These are phyloP conservation scores for Phengaris alcon DNA, from an alignment of 2,888 invertebrate species.

Conservation along the genomic window DNA sequence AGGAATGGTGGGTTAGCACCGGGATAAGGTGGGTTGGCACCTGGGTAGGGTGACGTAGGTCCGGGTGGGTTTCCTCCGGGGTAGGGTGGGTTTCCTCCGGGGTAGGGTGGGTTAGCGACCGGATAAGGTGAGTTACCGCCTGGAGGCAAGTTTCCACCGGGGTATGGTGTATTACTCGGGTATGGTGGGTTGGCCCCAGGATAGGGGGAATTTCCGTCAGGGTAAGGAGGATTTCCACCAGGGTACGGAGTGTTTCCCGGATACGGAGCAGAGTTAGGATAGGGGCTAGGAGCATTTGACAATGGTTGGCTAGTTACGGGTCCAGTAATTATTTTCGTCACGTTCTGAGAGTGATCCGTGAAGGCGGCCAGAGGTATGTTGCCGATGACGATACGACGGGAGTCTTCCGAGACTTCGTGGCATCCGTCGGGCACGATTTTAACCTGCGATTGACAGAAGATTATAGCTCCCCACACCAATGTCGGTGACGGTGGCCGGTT, in stretches of 20 bases:
- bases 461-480: too few relatives aligned
- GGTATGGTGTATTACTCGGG: slow-evolving; percentile 40
- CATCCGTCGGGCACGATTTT: slow-evolving; percentile 52
- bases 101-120: slow-evolving; percentile 39
- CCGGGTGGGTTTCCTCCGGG: slow-evolving; percentile 35
- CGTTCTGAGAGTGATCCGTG: slow-evolving; percentile 41
- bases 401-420: slow-evolving; percentile 49
- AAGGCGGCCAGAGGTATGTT: slow-evolving; percentile 54
- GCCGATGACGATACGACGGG: slow-evolving; percentile 52
- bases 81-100: slow-evolving; percentile 40
- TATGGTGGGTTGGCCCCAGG: slow-evolving; percentile 34
- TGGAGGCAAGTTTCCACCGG: slow-evolving; percentile 32
- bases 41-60: slow-evolving; percentile 33
- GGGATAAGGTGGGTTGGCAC: slow-evolving; percentile 41
- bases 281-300: slow-evolving; percentile 38
- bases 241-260: slow-evolving; percentile 35
- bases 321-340: background rate
- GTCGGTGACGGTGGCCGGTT: too few relatives aligned
- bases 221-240: slow-evolving; percentile 38
- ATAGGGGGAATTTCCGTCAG: slow-evolving; percentile 28
- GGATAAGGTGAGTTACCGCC: slow-evolving; percentile 42
- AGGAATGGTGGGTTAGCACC: slow-evolving; percentile 40
- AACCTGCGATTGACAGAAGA: slow-evolving; percentile 47
- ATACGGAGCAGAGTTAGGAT: slow-evolving; percentile 33
- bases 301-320: slow-evolving; percentile 47